These are phyloP conservation scores for Circaetus gallicus DNA, from an alignment of 2,113 vertebrate genomes.

Conservation along the genomic window DNA sequence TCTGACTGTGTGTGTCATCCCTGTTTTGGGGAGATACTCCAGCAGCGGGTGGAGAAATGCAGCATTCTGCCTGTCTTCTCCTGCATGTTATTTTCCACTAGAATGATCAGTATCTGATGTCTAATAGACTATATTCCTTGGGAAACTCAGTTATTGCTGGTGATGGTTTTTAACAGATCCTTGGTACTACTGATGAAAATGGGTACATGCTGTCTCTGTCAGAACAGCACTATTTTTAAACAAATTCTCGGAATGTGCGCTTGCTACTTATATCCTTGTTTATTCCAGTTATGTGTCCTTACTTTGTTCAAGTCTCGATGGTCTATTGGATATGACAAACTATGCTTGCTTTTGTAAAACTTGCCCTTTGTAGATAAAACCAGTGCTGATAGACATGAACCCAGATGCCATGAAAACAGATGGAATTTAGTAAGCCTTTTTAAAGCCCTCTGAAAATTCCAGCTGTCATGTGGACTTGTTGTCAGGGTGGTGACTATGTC, in stretches of 20 bases:
- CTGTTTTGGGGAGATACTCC: background rate
- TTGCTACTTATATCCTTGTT: background rate
- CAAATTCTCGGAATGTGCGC: background rate
- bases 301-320: background rate
- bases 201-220: background rate
- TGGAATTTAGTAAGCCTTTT: background rate
- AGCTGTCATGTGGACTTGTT: background rate
- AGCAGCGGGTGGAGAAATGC: background rate
- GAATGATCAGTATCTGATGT: background rate
- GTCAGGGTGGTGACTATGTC: background rate
- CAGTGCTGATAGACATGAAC: background rate
- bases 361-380: background rate
- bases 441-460: background rate
- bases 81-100: background rate
- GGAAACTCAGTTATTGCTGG: background rate
- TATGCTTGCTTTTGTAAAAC: background rate
- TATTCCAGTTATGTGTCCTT: background rate
- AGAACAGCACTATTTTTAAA: constrained; percentile 22
- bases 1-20: background rate
- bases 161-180: background rate
- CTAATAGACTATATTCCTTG: background rate
- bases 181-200: background rate
- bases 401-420: background rate
- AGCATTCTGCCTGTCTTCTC: background rate
- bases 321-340: background rate